Base-by-base conservation (phyloP, 1,140 invertebrate genomes). In the Tetragnatha versicolor region DNA sequence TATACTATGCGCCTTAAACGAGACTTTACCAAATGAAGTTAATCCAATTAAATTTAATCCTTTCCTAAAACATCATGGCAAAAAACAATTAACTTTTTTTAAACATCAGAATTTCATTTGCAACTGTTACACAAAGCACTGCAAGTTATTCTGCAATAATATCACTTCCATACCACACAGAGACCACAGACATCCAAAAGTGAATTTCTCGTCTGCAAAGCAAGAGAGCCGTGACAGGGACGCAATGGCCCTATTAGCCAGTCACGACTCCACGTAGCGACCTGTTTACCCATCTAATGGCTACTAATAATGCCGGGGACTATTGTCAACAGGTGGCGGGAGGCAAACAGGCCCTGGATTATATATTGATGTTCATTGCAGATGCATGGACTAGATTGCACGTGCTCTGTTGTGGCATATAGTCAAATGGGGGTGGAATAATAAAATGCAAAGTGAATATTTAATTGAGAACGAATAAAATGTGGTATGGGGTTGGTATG, bases 261-360 rank as follows among this genome's bases (percentile, higher is more conserved):
- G 68, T 72, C 68, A 72, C 68, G 68, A 72, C 14, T 42, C 22
- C 6, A 3, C 10, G 3, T 42, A 31, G 3, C 37, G 14, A 58
- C 51, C 68, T 72, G 66, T 72, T 72, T 72, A 72, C 58, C 35
- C 51, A 17, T 72, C 58, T 72, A 72, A 72, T 72, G 68, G 68
- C 25, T 49, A 31, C 51, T 72, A 72, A 72, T 72, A 72, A 72
- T 72, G 68, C 68, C 68, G 49, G 49, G 68, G 68, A 51, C 68
- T 17, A 25, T 72, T 72, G 68, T 72, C 68, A 72, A 72, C 68
- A 72, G 68, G 68, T 72, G 68, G 45, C 35, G 51, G 22, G 25
- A 37, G 68, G 68, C n/a, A n/a, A 27, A 20, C 63, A 72, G 55
- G n/a, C n/a, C 3, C 7, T 37, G n/a, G 10, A 17, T 9, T 10